Evolutionary conservation across 2,797 vertebrate species (phyloP).

Genomic region (Notolepis coatsorum): DNA sequence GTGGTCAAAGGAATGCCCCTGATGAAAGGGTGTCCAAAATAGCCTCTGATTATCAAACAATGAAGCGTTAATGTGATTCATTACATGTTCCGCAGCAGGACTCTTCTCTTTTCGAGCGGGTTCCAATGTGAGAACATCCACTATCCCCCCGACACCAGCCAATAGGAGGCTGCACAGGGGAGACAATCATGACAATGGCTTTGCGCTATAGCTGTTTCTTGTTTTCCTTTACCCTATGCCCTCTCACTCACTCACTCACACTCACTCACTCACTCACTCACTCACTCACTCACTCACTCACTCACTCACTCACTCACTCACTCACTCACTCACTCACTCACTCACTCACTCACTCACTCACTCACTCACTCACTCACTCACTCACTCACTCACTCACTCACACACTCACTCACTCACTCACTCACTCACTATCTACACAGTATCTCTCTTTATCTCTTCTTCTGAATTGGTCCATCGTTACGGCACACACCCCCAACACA

Average conservation of each 20-base stretch:
- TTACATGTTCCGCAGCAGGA: slow-evolving; percentile 40
- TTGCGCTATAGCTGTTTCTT: too few relatives aligned
- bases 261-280: not conserved
- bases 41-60: slow-evolving; percentile 72
- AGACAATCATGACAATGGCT: too few relatives aligned
- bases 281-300: not conserved
- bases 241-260: not conserved
- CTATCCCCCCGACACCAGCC: too few relatives aligned
- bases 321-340: not conserved
- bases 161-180: too few relatives aligned
- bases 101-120: too few relatives aligned
- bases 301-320: not conserved
- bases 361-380: not conserved
- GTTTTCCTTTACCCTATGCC: slow-evolving; percentile 9
- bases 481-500: not conserved
- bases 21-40: slow-evolving; percentile 59
- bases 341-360: not conserved
- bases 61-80: slow-evolving; percentile 65
- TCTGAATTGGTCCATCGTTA: too few relatives aligned
- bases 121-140: too few relatives aligned
- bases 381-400: not conserved
- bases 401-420: not conserved
- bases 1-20: slow-evolving; percentile 70
- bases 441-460: not conserved
- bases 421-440: slow-evolving; percentile 3